A percentile compares a stretch with the other conserved stretches of the same genome.
phyloP scores from a whole-genome alignment of 30 jellyfish, hydroid and myxozoan species.

The Pseudorhiza aurosa region DNA sequence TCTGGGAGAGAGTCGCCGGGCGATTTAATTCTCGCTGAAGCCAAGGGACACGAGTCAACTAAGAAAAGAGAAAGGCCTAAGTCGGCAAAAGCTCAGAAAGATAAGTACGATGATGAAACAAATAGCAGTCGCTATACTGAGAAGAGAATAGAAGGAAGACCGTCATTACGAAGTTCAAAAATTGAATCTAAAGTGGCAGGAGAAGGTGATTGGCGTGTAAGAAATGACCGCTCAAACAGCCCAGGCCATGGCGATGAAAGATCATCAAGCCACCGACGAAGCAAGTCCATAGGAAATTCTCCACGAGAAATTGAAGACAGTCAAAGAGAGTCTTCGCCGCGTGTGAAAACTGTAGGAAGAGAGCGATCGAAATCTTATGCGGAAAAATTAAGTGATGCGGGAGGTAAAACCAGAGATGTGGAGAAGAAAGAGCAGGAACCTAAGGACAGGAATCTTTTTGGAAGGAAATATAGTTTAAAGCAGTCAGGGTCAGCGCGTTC shows the following conservation, averaged over 20 bases:
- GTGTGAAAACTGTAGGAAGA: not conserved
- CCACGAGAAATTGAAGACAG: constrained; percentile 4
- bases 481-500: not conserved
- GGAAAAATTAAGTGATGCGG: not conserved
- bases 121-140: not conserved
- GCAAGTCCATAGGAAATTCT: constrained; percentile 9
- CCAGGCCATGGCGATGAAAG: not conserved
- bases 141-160: not conserved
- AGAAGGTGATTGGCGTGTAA: not conserved
- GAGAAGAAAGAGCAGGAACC: not conserved
- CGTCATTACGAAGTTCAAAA: not conserved
- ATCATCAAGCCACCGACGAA: constrained; percentile 9
- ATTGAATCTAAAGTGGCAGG: not conserved
- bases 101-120: not conserved
- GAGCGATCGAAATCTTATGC: constrained; percentile 31
- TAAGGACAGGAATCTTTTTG: no score
- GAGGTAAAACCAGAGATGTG: not conserved
- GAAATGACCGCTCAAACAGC: constrained; percentile 1
- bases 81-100: not conserved
- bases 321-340: not conserved
- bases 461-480: not conserved
- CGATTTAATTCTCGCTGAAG: not conserved
- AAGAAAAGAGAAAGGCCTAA: not conserved
- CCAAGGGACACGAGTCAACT: not conserved
- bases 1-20: not conserved